Evolutionary conservation across 2,113 vertebrate species (phyloP).

Genomic region (Myotis yumanensis): DNA sequence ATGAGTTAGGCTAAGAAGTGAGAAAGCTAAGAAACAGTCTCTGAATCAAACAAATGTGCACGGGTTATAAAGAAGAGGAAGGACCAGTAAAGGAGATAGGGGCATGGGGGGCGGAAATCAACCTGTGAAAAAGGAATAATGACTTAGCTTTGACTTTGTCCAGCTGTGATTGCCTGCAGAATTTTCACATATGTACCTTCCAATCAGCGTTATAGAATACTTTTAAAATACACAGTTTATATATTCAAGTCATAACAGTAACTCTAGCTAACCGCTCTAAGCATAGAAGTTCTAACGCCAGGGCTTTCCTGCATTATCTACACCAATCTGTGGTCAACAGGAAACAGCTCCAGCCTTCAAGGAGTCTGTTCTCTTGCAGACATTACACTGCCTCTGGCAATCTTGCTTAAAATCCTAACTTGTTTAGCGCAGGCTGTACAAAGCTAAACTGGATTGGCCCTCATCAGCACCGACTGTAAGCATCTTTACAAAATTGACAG

Average conservation of each 20-base stretch:
- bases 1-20: background rate
- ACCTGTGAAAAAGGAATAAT: background rate
- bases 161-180: background rate
- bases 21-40: background rate
- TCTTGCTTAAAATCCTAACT: background rate
- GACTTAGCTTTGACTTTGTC: background rate
- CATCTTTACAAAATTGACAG: background rate
- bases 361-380: background rate
- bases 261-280: background rate
- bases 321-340: background rate
- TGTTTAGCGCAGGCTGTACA: background rate
- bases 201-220: background rate
- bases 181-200: background rate
- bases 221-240: background rate
- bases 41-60: background rate
- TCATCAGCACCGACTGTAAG: background rate
- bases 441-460: background rate
- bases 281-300: background rate
- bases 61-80: background rate
- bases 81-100: background rate
- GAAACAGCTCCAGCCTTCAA: background rate
- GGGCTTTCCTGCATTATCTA: background rate
- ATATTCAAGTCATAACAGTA: background rate
- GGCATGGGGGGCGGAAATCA: no score
- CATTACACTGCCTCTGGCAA: background rate